phyloP scores from a whole-genome alignment of 2,113 vertebrate genomes.

The Clarias macrocephalus region DNA sequence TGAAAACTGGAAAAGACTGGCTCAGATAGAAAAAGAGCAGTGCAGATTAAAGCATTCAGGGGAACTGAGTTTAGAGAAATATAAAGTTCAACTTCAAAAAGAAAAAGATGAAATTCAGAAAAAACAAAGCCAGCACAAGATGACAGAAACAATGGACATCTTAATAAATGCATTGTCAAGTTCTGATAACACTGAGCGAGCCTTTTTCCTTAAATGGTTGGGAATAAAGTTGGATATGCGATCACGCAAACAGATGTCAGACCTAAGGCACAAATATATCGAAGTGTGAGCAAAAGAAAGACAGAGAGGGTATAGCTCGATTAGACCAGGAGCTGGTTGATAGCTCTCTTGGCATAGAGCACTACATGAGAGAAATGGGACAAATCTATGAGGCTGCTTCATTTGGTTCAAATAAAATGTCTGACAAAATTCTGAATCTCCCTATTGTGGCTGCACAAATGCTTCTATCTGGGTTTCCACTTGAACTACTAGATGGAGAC shows the following conservation, averaged over 20 bases:
- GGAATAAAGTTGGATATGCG: conserved; percentile 49
- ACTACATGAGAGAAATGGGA: conserved; percentile 67
- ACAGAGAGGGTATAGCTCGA: not conserved
- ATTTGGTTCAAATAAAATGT: not conserved
- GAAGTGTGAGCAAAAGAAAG: not conserved
- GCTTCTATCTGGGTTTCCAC: conserved; percentile 63
- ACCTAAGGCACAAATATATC: not conserved
- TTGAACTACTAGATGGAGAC: conserved; percentile 69
- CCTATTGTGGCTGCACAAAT: conserved; percentile 61
- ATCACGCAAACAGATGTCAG: conserved; percentile 23
- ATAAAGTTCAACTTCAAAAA: conserved; percentile 44
- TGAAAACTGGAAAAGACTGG: conserved; percentile 53
- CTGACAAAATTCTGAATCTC: conserved; percentile 26
- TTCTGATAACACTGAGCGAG: conserved; percentile 38
- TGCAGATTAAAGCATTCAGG: conserved; percentile 45
- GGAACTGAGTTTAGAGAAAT: not conserved
- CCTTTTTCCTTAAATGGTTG: conserved; percentile 60
- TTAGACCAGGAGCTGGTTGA: conserved; percentile 59
- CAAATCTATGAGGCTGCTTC: conserved; percentile 62
- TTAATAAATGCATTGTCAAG: conserved; percentile 48
- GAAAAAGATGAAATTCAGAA: not conserved
- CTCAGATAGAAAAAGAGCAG: conserved; percentile 59
- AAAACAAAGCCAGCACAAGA: not conserved
- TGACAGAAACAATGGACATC: conserved; percentile 26
- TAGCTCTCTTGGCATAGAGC: conserved; percentile 65